Conservation (phyloP, 2,888 invertebrate species). For the Panzeria rudis region DNA sequence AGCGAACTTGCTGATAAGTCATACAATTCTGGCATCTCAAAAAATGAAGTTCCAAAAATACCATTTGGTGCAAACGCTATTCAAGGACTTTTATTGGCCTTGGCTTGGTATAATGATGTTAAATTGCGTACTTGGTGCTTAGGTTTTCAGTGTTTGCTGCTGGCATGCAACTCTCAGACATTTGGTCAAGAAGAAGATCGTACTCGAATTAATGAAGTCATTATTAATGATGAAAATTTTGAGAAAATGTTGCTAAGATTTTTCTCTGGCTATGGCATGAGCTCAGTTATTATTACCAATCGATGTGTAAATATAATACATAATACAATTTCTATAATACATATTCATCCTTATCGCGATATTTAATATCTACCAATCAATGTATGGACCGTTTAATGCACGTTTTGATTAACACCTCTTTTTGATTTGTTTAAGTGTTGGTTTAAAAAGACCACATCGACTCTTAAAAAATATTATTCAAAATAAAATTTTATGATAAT, state of each 20-base stretch:
- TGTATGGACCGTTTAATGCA: no score
- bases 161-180: constrained; percentile 87
- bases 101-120: constrained; percentile 88
- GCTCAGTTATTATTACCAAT: constrained; percentile 81
- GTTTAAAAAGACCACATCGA: no score
- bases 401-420: no score
- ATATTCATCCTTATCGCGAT: neutral
- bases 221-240: constrained; percentile 87
- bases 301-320: constrained; percentile 80
- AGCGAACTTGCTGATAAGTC: constrained; percentile 84
- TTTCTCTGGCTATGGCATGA: constrained; percentile 87
- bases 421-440: no score
- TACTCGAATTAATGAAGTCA: constrained; percentile 85
- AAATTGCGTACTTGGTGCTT: constrained; percentile 90
- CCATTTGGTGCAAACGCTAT: constrained; percentile 87
- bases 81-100: constrained; percentile 87
- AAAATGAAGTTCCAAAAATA: constrained; percentile 86
- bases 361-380: neutral
- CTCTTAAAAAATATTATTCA: no score
- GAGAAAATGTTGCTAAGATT: constrained; percentile 87
- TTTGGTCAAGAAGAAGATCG: constrained; percentile 78
- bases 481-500: no score
- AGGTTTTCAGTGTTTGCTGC: constrained; percentile 88
- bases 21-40: constrained; percentile 85
- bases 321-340: neutral